Base-by-base conservation (phyloP, 2,888 invertebrate species). In the Eustalomyia histrio region DNA sequence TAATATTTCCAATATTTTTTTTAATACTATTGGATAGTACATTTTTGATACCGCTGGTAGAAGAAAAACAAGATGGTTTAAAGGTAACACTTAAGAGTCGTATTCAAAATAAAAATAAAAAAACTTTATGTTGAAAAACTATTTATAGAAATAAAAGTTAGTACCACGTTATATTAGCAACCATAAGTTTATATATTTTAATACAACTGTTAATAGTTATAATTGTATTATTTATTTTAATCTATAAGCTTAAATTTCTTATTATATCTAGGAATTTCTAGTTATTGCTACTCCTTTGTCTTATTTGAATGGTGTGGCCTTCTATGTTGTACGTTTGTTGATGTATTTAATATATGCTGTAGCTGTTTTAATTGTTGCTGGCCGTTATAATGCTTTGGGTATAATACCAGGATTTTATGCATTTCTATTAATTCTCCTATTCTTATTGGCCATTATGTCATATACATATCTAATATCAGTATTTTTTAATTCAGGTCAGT, bases 1-100 rank as follows among this genome's bases (percentile, higher is more conserved):
- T 85, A 7, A 58, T 90, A 4, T 89, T 86, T 75, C 85, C 86
- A 53, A 68, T 90, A 53, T 82, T 89, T 18, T 87, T 89, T 7
- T 86, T 83, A 55, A 83, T 89, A 5, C 39, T 89, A 14, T 65
- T 90, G 52, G 79, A 90, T 2, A 87, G 84, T 50, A 88, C 91
- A 18, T 91, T 92, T 63, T 84, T 93, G 60, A 91, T 92, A 83
- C 90, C 92, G 63, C 90, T 93, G 55, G 92, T 93, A 1, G 92
- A 93, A 86, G 94, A 94, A 86, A 93, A 93, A 85, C 90, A 92
- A 83, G 91, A 92, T 68, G 93, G 93, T 53, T 91, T 92, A 39
- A 93, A 92, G 89, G 93, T 92, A 88, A 84, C 81, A 24, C 7
- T 29, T 7, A 29, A 29, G 1, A 3, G 29, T 7, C 7, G 29